Percentiles rank a stretch among this genome's conserved stretches.
Conservation (phyloP, 2,113 vertebrate species). For the Psilopogon haemacephalus region DNA sequence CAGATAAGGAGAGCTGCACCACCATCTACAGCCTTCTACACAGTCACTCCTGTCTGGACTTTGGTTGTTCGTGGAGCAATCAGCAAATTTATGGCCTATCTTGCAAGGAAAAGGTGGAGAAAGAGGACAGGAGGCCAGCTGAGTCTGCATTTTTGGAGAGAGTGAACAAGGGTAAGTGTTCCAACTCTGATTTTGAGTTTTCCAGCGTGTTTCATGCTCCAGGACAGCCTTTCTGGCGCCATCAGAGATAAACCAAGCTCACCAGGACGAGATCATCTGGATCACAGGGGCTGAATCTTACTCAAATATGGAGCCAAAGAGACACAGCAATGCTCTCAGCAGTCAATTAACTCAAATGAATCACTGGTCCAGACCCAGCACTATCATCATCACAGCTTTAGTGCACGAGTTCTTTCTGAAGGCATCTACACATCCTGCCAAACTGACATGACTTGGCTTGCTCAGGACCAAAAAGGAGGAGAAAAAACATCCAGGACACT, state of each 20-base stretch:
- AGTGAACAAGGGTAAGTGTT: not conserved
- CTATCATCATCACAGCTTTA: not conserved
- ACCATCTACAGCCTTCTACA: not conserved
- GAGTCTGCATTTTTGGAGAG: not conserved
- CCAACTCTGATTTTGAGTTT: not conserved
- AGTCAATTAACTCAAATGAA: slow-evolving; percentile 15
- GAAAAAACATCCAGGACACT: not conserved
- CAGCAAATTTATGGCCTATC: not conserved
- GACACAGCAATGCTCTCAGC: not conserved
- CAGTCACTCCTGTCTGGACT: not conserved
- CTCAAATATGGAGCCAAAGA: slow-evolving; percentile 6
- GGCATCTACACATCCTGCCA: not conserved
- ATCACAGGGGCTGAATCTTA: slow-evolving; percentile 15
- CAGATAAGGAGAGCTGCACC: not conserved
- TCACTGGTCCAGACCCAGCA: not conserved
- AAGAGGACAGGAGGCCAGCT: not conserved
- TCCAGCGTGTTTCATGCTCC: not conserved
- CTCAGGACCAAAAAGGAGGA: not conserved
- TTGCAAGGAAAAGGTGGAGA: not conserved
- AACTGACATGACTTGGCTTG: not conserved
- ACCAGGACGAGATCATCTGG: not conserved
- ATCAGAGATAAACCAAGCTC: not conserved
- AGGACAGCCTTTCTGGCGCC: not conserved
- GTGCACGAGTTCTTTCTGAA: not conserved
- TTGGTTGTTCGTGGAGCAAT: not conserved